Evolutionary conservation across 2,888 invertebrate species (phyloP).

Genomic region (Sialis fuliginosa): DNA sequence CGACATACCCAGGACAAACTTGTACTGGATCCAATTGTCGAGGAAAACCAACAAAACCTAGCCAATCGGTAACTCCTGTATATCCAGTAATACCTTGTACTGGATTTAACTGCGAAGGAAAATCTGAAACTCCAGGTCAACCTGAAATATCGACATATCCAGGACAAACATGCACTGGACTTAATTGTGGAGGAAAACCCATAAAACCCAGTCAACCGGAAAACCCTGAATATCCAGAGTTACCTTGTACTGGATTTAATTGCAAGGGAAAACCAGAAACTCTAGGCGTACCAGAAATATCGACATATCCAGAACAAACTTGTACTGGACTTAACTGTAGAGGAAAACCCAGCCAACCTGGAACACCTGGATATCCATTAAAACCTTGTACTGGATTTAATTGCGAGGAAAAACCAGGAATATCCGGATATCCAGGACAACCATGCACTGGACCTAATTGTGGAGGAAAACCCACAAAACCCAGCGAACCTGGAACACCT

Average conservation of each 20-base stretch:
- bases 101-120: too few relatives aligned
- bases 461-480: constrained; percentile 10
- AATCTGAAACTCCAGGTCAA: too few relatives aligned
- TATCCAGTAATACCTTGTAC: too few relatives aligned
- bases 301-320: background rate
- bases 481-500: constrained; percentile 9
- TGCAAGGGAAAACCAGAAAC: constrained; percentile 5
- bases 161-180: background rate
- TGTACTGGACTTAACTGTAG: background rate
- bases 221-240: background rate
- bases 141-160: too few relatives aligned
- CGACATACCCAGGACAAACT: too few relatives aligned
- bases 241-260: too few relatives aligned
- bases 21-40: too few relatives aligned
- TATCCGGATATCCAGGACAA: constrained; percentile 10
- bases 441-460: constrained; percentile 13
- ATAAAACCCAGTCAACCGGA: constrained; percentile 6
- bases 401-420: constrained; percentile 7
- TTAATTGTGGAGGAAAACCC: constrained; percentile 7
- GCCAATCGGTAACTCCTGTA: too few relatives aligned
- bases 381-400: too few relatives aligned
- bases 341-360: constrained; percentile 7
- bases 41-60: too few relatives aligned
- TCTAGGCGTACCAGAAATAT: constrained; percentile 2
- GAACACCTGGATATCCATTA: constrained; percentile 1